Evolutionary conservation across 2,113 vertebrate species (phyloP).

Genomic region (Manacus vitellinus): DNA sequence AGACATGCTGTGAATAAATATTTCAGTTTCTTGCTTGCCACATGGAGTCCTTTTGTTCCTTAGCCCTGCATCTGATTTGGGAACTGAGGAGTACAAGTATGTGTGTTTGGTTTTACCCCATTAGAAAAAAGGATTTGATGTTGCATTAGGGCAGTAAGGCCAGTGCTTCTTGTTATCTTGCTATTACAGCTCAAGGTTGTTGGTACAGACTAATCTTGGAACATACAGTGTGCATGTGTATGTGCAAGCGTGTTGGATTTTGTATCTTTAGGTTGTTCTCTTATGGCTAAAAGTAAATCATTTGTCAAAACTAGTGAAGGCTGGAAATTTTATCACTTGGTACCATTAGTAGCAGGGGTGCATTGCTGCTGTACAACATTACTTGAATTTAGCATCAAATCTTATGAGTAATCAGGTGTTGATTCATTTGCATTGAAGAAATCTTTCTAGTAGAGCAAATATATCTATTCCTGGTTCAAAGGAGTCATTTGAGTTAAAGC

Average conservation of each 20-base stretch:
- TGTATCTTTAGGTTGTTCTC: neutral
- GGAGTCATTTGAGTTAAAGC: neutral
- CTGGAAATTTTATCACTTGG: neutral
- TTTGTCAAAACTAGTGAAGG: neutral
- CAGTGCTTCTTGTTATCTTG: neutral
- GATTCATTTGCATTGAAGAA: neutral
- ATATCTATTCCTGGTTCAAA: neutral
- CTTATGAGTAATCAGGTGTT: neutral
- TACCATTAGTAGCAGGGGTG: neutral
- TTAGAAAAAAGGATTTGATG: neutral
- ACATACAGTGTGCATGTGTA: neutral
- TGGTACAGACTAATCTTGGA: neutral
- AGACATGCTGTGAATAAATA: slow-evolving; percentile 12
- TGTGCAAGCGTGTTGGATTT: neutral
- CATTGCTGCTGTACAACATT: neutral
- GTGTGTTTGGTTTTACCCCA: neutral
- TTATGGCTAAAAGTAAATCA: neutral
- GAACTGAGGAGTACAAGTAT: neutral
- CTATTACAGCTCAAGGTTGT: neutral
- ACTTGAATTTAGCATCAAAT: neutral
- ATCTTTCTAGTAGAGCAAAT: neutral
- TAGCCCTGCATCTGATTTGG: neutral
- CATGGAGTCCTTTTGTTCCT: neutral
- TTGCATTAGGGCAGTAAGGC: neutral
- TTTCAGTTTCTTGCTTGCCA: slow-evolving; percentile 3